phyloP scores from a whole-genome alignment of 2,888 invertebrate genomes.

The Lamellibrachia satsuma region DNA sequence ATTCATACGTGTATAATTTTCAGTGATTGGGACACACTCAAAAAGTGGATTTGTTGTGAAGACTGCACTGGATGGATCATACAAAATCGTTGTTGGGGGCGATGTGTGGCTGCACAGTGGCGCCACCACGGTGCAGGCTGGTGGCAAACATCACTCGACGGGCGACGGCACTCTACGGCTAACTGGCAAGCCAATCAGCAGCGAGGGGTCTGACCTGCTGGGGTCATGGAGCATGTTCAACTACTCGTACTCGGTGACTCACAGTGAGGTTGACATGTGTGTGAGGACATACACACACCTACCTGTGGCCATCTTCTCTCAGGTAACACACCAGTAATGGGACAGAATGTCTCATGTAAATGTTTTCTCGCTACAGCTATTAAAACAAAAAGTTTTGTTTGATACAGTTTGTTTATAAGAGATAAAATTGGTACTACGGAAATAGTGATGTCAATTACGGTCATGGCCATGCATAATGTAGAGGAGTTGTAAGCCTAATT shows the following conservation, averaged over 20 bases:
- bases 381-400: not conserved
- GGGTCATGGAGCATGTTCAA: constrained; percentile 12
- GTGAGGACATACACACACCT: not conserved
- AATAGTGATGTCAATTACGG: not conserved
- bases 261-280: not conserved
- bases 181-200: not conserved
- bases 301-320: constrained; percentile 11
- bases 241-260: not conserved
- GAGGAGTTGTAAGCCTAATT: not conserved
- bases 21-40: not conserved
- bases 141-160: not conserved
- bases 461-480: not conserved
- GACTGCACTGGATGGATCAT: not conserved
- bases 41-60: not conserved
- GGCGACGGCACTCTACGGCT: not conserved
- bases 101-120: not conserved
- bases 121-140: not conserved
- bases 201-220: not conserved
- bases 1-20: not conserved
- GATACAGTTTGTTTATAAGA: not conserved
- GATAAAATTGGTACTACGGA: not conserved
- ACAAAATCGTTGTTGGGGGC: not conserved
- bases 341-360: not conserved
- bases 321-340: not conserved
- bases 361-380: not conserved